Conservation (phyloP, 1,140 invertebrate species). For the Metopolophium dirhodum region DNA sequence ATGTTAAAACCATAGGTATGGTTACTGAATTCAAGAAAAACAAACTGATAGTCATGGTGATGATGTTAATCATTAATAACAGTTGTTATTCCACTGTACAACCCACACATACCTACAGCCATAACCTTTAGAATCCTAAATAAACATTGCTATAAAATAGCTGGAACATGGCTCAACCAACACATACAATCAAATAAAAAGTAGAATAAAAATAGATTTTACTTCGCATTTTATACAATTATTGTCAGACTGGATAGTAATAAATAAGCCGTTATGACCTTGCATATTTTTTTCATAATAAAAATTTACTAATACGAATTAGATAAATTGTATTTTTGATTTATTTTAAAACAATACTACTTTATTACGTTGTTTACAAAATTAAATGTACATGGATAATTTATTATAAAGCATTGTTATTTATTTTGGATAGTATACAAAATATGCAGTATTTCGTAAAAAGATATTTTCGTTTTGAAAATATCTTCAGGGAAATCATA, state of each 20-base stretch:
- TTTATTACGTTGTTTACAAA: too few species aligned
- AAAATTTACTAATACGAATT: neutral
- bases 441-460: neutral
- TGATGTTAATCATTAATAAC: constrained; percentile 25
- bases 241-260: neutral
- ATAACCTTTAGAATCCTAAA: constrained; percentile 27
- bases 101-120: neutral
- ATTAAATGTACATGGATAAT: neutral
- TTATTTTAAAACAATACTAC: too few species aligned
- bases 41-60: neutral
- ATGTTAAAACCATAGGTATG: constrained; percentile 14
- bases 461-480: neutral
- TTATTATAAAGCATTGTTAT: neutral
- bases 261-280: neutral
- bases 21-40: constrained; percentile 14
- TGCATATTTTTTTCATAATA: neutral
- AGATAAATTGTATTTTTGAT: neutral
- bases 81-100: neutral
- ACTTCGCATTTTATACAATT: neutral
- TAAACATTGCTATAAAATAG: constrained; percentile 29
- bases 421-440: neutral
- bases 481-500: constrained; percentile 5
- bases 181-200: neutral
- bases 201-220: constrained; percentile 16
- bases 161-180: neutral